Base-by-base conservation (phyloP, 1,140 invertebrate genomes). In the Delia radicum region DNA sequence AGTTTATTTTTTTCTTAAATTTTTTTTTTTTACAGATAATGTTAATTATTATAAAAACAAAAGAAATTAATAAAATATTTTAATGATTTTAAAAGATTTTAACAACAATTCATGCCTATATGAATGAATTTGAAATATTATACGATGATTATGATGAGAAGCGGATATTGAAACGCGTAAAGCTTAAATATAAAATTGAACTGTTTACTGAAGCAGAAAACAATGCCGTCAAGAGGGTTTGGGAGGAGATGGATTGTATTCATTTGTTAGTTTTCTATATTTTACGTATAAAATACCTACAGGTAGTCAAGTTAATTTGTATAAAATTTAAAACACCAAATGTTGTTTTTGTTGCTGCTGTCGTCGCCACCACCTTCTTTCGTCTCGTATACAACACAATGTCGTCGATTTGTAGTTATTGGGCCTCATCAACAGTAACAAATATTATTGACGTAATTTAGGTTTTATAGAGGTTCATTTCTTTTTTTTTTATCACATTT, bases 131-230 rank as follows among this genome's bases (percentile, higher is more conserved):
- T n/a, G 48, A 21, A 55, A 55, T 55, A 21, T n/a, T n/a, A n/a
- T n/a, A n/a, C n/a, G n/a, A n/a, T 55, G 48, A 55, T n/a, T 55
- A 69, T 69, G n/a, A n/a, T n/a, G 65, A 69, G 65, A 69, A 69
- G 65, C 65, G 65, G 65, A 69, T 69, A 69, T 69, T 69, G 48
- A 37, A 69, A 69, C 15, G 21, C 5, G 12, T 15, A 65, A 29
- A n/a, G n/a, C n/a, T n/a, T n/a, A n/a, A n/a, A n/a, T n/a, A n/a
- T n/a, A n/a, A 69, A 33, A 24, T 69, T 69, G 65, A 69, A 69
- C 65, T 33, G 65, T 69, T 69, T 33, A 69, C 29, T 69, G 29
- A 69, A 33, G 65, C 65, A 69, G 65, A 69, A 69, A 69, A n/a
- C 18, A 21, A 28, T 33, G 28, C 28, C 13, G n/a, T 18, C n/a